Evolutionary conservation across 2,888 invertebrate species (phyloP).

Genomic region (Nebria brevicollis): DNA sequence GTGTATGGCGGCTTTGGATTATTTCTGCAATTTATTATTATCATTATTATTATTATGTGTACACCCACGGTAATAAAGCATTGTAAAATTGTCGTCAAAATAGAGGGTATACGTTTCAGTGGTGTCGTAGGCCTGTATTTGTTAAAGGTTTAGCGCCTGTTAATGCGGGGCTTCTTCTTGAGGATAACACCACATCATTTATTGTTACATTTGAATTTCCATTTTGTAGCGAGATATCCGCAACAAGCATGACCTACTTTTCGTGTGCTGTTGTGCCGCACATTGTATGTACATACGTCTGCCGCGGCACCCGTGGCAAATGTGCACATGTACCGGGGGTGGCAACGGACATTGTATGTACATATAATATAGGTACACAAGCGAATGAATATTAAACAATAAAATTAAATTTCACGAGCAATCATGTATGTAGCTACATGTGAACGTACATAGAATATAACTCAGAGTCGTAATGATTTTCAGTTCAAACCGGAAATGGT

Average conservation of each 20-base stretch:
- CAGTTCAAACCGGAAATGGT: not conserved
- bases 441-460: not conserved
- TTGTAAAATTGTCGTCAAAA: too few relatives aligned
- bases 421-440: not conserved
- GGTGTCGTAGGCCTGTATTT: too few relatives aligned
- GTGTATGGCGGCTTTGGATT: too few relatives aligned
- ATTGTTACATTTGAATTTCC: slow-evolving; percentile 38
- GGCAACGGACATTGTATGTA: not conserved
- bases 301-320: not conserved
- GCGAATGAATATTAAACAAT: slow-evolving; percentile 32
- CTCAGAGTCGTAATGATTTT: slow-evolving; percentile 17
- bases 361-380: not conserved
- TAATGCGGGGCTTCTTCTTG: too few relatives aligned
- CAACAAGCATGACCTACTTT: slow-evolving; percentile 39
- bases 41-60: too few relatives aligned
- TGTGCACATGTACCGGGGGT: slow-evolving; percentile 23
- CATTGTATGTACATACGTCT: slow-evolving; percentile 23
- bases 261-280: not conserved
- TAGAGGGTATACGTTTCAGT: too few relatives aligned
- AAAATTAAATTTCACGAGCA: slow-evolving; percentile 30
- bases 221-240: slow-evolving; percentile 30
- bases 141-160: too few relatives aligned
- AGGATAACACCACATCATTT: slow-evolving; percentile 14
- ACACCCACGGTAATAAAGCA: too few relatives aligned
- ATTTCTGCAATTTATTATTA: too few relatives aligned